Base-by-base conservation (phyloP, 1,140 invertebrate genomes). In the Drosophila watanabei region DNA sequence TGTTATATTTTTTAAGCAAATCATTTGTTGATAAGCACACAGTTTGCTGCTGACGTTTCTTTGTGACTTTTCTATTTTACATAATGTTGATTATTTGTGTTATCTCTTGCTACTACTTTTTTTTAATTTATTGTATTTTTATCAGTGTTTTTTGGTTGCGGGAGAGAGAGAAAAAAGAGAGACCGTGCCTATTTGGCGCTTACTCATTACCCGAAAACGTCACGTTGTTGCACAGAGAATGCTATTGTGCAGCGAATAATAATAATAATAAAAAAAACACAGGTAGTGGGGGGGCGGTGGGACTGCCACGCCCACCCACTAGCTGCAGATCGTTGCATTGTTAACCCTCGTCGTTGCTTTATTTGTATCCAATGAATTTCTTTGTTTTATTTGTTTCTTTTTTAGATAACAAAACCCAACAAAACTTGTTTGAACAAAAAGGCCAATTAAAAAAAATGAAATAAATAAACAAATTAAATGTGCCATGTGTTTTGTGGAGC, bases 121-220 rank as follows among this genome's bases (percentile, higher is more conserved):
- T 54, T 58, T 58, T 58, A 58, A n/a, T n/a, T n/a, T n/a, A n/a
- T n/a, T n/a, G n/a, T n/a, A n/a, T n/a, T n/a, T 58, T 58, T 58
- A 58, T 58, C 56, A 58, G 56, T 58, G 56, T 24, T 56, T 56
- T 35, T 48, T 60, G 2, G 4, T 7, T 32, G 33, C 18, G 24
- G 18, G 33, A 18, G 20, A 30, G 41, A 28, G 57, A 33, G 14
- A 35, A 28, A 43, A 16, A 18, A 11, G 20, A 63, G 32, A 46
- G 20, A 48, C 66, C 66, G 70, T 73, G 70, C 56, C 37, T 72
- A 71, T 72, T 59, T 56, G 30, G 68, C 46, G 70, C 68, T 73
- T 73, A 73, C 70, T 73, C 70, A 73, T 60, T 72, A 35, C 66
- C 70, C 68, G 37, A 73, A 73, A 73, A 73, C 70, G 70, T 72